Evolutionary conservation across 2,888 invertebrate species (phyloP).

Genomic region (Galerucella calmariensis): DNA sequence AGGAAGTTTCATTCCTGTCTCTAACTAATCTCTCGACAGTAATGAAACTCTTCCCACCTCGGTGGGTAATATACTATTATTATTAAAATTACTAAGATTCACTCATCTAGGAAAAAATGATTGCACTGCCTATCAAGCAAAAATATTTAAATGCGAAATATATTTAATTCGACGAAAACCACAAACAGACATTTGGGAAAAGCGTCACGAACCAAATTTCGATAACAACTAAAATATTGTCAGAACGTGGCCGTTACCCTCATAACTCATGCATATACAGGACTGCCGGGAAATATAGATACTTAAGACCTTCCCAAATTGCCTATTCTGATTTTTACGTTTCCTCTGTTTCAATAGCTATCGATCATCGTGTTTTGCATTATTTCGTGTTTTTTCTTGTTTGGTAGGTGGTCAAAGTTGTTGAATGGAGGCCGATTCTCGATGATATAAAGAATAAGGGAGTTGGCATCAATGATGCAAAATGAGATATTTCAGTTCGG

Average conservation of each 20-base stretch:
- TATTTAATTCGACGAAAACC: slow-evolving; percentile 64
- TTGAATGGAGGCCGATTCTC: slow-evolving; percentile 7
- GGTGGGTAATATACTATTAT: no score
- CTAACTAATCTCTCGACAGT: no score
- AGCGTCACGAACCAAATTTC: slow-evolving; percentile 64
- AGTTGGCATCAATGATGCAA: neutral
- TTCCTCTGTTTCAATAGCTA: slow-evolving; percentile 50
- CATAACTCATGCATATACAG: slow-evolving; percentile 64
- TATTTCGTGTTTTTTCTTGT: slow-evolving; percentile 27
- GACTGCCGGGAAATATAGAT: slow-evolving; percentile 64
- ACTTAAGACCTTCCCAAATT: slow-evolving; percentile 62
- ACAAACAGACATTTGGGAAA: slow-evolving; percentile 63
- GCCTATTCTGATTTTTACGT: slow-evolving; percentile 61
- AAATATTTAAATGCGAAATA: slow-evolving; percentile 55
- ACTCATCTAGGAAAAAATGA: slow-evolving; percentile 1
- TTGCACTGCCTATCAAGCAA: slow-evolving; percentile 10
- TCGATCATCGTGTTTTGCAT: slow-evolving; percentile 47
- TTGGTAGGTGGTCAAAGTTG: slow-evolving; percentile 5
- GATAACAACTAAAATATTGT: slow-evolving; percentile 67
- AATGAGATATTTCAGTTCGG: neutral
- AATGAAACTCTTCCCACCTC: no score
- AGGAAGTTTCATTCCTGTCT: no score
- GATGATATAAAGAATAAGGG: slow-evolving; percentile 12
- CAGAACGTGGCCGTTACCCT: slow-evolving; percentile 63
- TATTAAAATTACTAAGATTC: no score